phyloP scores from a whole-genome alignment of 2,113 vertebrate species.

The Crotalus helleri region DNA sequence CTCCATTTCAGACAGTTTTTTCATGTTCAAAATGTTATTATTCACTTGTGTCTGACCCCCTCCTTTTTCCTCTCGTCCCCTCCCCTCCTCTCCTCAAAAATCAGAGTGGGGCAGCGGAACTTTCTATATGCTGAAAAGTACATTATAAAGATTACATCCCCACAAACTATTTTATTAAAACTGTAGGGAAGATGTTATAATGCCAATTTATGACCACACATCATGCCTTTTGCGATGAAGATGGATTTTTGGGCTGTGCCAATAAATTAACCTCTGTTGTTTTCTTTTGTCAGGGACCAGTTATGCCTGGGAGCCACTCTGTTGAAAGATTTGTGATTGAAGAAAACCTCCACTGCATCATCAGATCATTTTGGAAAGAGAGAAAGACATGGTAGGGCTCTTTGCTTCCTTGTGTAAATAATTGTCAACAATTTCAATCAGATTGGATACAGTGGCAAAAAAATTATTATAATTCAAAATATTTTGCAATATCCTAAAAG shows the following conservation, averaged over 20 bases:
- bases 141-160: neutral
- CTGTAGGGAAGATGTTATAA: neutral
- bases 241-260: neutral
- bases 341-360: conserved; percentile 95
- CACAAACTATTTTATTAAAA: neutral
- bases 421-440: neutral
- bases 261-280: neutral
- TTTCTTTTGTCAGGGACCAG: conserved; percentile 80
- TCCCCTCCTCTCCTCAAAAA: neutral
- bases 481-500: neutral
- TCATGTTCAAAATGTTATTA: too few relatives aligned
- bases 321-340: conserved; percentile 96
- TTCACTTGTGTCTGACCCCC: too few relatives aligned
- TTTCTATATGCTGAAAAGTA: neutral
- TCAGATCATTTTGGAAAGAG: conserved; percentile 95
- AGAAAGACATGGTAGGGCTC: conserved; percentile 88
- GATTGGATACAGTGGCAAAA: neutral
- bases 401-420: neutral
- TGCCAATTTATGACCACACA: neutral
- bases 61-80: too few relatives aligned
- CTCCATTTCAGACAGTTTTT: too few relatives aligned
- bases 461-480: neutral
- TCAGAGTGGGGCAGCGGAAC: neutral
- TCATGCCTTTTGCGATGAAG: neutral
- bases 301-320: conserved; percentile 98